Evolutionary conservation across 2,888 invertebrate species (phyloP).

Genomic region (Tinea trinotella): DNA sequence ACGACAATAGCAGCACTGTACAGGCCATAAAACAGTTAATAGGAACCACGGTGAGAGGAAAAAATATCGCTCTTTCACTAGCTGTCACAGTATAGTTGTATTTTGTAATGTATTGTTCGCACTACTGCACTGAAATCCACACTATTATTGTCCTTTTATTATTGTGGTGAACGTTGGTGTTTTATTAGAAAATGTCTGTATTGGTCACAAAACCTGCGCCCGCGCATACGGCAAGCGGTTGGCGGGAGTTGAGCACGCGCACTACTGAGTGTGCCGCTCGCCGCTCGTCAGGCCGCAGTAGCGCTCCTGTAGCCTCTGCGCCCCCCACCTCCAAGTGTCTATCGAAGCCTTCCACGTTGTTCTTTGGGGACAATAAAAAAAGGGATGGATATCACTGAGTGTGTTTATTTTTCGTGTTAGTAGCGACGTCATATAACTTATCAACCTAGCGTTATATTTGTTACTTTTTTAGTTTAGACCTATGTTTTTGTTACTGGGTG

Average conservation of each 20-base stretch:
- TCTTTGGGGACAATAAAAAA: constrained; percentile 34
- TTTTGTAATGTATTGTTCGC: not conserved
- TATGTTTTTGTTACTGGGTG: not conserved
- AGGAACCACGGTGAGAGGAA: constrained; percentile 37
- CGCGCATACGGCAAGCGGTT: constrained; percentile 57
- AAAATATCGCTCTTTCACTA: constrained; percentile 32
- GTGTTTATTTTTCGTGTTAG: constrained; percentile 69
- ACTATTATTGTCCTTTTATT: constrained; percentile 5
- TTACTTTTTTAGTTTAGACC: not conserved
- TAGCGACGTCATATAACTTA: constrained; percentile 67
- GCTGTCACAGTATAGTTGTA: not conserved
- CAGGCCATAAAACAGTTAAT: constrained; percentile 63
- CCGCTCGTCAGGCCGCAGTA: constrained; percentile 55
- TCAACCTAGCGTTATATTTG: constrained; percentile 31
- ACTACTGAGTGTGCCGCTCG: constrained; percentile 48
- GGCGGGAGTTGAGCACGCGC: constrained; percentile 62
- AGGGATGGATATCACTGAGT: constrained; percentile 60
- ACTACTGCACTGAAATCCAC: constrained; percentile 11
- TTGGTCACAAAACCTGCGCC: constrained; percentile 44
- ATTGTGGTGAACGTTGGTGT: not conserved
- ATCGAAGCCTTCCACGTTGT: constrained; percentile 2
- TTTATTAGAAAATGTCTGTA: constrained; percentile 7
- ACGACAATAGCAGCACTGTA: constrained; percentile 62
- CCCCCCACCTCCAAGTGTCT: constrained; percentile 27
- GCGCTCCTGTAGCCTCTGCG: constrained; percentile 56